Evolutionary conservation across 1,140 invertebrate species (phyloP), one percentile per base, ranked within the genome.

Genomic region (Drosophila setifemur): DNA sequence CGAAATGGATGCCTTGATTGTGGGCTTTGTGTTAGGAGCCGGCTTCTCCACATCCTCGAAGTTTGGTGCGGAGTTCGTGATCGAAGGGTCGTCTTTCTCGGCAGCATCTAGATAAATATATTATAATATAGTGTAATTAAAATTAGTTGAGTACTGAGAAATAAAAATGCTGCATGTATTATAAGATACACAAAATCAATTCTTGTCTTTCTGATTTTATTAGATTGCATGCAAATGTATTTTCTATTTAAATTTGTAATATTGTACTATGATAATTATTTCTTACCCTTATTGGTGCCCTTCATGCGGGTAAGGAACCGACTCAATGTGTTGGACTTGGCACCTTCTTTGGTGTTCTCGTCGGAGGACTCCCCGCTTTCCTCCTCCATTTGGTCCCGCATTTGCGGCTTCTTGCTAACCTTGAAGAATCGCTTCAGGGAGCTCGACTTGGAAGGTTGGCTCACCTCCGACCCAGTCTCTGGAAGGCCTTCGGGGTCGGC

Each of bases 351-450:
- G 12, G 18, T 33, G 1, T 4, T 43, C 6, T 58, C 66, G 1
- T 67, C 39, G 5, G 18, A 21, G 19, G 23, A 52, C 5, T 14
- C 4, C 9, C 45, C 66, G 42, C 23, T 23, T 0, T n/a, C 9
- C 3, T 63, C 66, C 1, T 73, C 63, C 21, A 5, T 19, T 1
- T 45, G 19, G 0, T 57, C 53, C 1, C 45, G 25, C 4, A 21
- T 9, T 2, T 14, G 26, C 0, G 66, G 47, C 8, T 73, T 81
- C 37, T 66, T 86, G 50, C 68, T 53, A 1, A 87, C 6, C 43
- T 76, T 86, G 3, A 86, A 82, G 61, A 86, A 81, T 5, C 81
- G 82, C 25, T 87, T 86, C 4, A 86, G 42, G 3, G 63, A 50
- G 58, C 45, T 70, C 9, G 48, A 11, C 25, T 58, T 70, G 6